Percentiles rank a stretch among this genome's conserved stretches.
phyloP scores from a whole-genome alignment of 2,888 invertebrate species.

The Lamellibrachia columna region DNA sequence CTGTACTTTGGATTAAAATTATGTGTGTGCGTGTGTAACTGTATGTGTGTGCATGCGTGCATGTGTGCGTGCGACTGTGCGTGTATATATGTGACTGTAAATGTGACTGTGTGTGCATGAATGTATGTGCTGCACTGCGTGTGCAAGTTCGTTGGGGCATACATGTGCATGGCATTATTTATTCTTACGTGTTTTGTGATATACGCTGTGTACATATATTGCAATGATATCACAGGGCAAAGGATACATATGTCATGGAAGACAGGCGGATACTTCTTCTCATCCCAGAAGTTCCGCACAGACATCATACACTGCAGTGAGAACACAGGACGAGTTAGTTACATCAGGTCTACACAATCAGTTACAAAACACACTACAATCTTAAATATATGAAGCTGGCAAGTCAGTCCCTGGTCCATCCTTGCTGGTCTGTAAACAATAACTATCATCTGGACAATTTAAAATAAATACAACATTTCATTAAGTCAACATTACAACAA shows the following conservation, averaged over 20 bases:
- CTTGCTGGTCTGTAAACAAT: neutral
- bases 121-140: too few relatives aligned
- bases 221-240: neutral
- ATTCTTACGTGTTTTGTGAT: neutral
- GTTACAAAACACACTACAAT: neutral
- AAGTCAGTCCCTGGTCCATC: neutral
- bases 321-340: neutral
- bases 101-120: neutral
- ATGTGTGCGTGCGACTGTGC: neutral
- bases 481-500: neutral
- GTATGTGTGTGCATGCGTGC: neutral
- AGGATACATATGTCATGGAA: constrained; percentile 45
- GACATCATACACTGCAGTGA: constrained; percentile 38
- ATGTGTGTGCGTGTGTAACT: neutral
- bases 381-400: neutral
- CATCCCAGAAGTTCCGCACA: constrained; percentile 36
- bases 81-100: neutral
- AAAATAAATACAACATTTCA: neutral
- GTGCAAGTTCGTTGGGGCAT: too few relatives aligned
- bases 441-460: neutral
- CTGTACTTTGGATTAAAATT: neutral
- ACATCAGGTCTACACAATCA: neutral
- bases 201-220: neutral
- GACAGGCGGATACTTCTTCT: constrained; percentile 30
- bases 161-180: neutral